Base-by-base conservation (phyloP, 2,797 vertebrate species). In the Pantherophis vulpinus region DNA sequence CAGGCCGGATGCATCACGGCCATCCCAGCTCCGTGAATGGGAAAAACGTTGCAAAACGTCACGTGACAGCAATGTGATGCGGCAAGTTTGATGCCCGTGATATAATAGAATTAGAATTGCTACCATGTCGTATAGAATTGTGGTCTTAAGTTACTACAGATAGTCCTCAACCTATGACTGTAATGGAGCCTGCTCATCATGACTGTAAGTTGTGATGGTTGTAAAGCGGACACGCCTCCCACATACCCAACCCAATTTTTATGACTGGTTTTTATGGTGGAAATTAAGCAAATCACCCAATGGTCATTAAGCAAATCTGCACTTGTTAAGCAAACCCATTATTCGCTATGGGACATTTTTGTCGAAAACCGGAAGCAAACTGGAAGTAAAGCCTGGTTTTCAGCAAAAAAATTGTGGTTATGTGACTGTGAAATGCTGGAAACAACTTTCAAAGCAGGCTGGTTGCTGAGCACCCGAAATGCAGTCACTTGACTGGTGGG, bases 81-180 rank as follows among this genome's bases (percentile, higher is more conserved):
- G 3, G 25, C 3, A 0, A 63, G 25, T 63, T 63, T 63, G 25
- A 27, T 12, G 13, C 27, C 20, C 2, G 2, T 60, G 20, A 6
- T 60, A 60, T 7, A 47, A 91, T 93, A 95, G 90, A 42, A 95
- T 95, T 90, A 93, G 90, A 95, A 92, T 66, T 87, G 93, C 10
- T 83, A 83, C 95, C 95, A 91, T 27, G 89, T 91, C 94, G 70
- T 94, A 60, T 94, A 93, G n/a, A 66, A 37, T 63, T 86, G 92
- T 70, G 79, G 63, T 95, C 95, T 96, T 91, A 91, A 91, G 1
- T 90, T 61, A 47, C 42, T 29, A 37, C 51, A 29, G 61, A 3
- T 63, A 63, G 61, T 63, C 61, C 27, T 29, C 27, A 63, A 63
- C 27, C 11, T 63, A 29, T 63, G 61, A 63, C 27, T 63, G 61